phyloP scores from a whole-genome alignment of 2,888 invertebrate genomes.

The Ethmia dodecea region DNA sequence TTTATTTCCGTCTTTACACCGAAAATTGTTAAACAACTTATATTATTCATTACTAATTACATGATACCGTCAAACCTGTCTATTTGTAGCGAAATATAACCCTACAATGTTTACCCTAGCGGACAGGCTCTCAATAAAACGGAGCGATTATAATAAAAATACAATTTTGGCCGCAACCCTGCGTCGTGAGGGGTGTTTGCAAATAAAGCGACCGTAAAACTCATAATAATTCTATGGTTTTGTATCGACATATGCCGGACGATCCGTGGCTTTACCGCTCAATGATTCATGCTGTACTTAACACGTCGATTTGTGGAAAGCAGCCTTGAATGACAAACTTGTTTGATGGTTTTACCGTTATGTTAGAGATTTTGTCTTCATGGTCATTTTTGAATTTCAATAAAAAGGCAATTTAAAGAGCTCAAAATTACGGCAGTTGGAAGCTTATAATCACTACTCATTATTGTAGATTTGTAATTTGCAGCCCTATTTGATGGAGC shows the following conservation, averaged over 20 bases:
- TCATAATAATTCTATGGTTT: slow-evolving; percentile 40
- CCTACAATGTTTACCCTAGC: slow-evolving; percentile 63
- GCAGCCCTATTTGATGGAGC: too few species aligned
- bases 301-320: not conserved
- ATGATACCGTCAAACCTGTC: slow-evolving; percentile 34
- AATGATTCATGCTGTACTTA: slow-evolving; percentile 1
- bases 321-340: too few species aligned
- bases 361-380: too few species aligned
- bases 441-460: too few species aligned
- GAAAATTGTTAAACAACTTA: slow-evolving; percentile 15
- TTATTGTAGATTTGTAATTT: too few species aligned
- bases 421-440: too few species aligned
- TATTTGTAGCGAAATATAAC: slow-evolving; percentile 42
- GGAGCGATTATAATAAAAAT: slow-evolving; percentile 74
- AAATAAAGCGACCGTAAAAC: slow-evolving; percentile 61
- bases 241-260: slow-evolving; percentile 39
- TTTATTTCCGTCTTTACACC: too few species aligned
- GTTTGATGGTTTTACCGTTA: too few species aligned
- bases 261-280: slow-evolving; percentile 1
- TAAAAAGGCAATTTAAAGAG: too few species aligned
- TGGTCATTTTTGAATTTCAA: too few species aligned
- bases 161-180: slow-evolving; percentile 74
- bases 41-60: slow-evolving; percentile 48
- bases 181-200: slow-evolving; percentile 58
- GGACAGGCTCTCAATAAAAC: slow-evolving; percentile 57